Evolutionary conservation across 2,797 vertebrate species (phyloP).

Genomic region (Gephyroberyx darwinii): DNA sequence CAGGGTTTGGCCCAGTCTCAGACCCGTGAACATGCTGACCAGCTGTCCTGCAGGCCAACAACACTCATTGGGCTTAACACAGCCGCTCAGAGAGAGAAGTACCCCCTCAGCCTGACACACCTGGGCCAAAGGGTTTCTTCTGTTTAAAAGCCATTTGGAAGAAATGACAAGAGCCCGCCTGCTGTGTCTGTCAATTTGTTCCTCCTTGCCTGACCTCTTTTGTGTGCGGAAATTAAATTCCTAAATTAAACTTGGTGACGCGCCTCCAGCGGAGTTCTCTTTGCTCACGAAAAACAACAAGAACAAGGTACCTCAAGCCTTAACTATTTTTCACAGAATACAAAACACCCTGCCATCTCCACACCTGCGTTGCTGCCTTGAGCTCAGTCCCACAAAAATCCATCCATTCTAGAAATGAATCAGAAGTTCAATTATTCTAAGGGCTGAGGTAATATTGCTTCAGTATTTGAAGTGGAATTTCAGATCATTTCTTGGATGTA

Average conservation of each 20-base stretch:
- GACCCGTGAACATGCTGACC: conserved; percentile 44
- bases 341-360: conserved; percentile 63
- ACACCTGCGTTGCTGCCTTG: conserved; percentile 61
- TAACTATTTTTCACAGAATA: conserved; percentile 63
- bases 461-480: conserved; percentile 36
- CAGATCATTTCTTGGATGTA: conserved; percentile 31
- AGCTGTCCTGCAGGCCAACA: conserved; percentile 47
- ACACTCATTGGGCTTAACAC: conserved; percentile 29
- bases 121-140: conserved; percentile 64
- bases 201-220: conserved; percentile 78
- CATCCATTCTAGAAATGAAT: conserved; percentile 49
- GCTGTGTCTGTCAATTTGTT: conserved; percentile 74
- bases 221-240: conserved; percentile 82
- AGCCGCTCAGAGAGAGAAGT: conserved; percentile 43
- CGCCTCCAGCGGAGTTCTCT: conserved; percentile 69
- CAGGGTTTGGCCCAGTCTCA: conserved; percentile 52
- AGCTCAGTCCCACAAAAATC: conserved; percentile 49
- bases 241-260: conserved; percentile 78
- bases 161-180: conserved; percentile 69
- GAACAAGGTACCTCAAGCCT: conserved; percentile 59
- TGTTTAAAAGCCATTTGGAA: conserved; percentile 71
- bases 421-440: conserved; percentile 44
- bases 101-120: conserved; percentile 61
- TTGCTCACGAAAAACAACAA: conserved; percentile 66
- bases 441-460: conserved; percentile 42